phyloP scores from a whole-genome alignment of 2,113 vertebrate genomes.

The Catharus fuscescens region DNA sequence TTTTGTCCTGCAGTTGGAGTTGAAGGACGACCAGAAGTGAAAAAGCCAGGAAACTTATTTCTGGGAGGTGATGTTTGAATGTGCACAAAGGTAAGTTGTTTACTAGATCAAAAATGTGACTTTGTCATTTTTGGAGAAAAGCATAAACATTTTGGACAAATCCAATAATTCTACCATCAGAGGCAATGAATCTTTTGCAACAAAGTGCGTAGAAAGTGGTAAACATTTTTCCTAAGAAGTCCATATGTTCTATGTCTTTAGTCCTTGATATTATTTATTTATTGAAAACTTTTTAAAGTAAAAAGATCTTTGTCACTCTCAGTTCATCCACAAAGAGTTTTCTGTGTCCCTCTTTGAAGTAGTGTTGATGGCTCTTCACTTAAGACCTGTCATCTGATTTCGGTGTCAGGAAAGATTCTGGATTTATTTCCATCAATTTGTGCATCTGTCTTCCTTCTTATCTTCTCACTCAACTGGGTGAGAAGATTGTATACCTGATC shows the following conservation, averaged over 20 bases:
- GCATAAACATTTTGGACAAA: not conserved
- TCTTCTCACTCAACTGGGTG: not conserved
- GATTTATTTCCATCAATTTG: not conserved
- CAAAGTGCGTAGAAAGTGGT: not conserved
- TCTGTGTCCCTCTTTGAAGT: rapidly evolving
- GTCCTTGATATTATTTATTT: not conserved
- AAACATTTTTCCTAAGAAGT: not conserved
- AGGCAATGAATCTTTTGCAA: not conserved
- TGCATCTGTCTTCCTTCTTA: not conserved
- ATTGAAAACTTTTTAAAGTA: not conserved
- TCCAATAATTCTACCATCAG: not conserved
- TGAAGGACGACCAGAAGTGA: not conserved
- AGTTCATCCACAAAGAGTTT: not conserved
- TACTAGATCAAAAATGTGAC: not conserved
- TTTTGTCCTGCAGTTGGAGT: not conserved
- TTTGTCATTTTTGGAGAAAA: not conserved
- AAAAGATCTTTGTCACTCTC: not conserved
- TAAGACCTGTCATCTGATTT: not conserved
- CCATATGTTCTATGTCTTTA: not conserved
- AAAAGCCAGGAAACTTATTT: not conserved
- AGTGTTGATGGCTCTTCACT: not conserved
- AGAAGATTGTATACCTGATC: not conserved
- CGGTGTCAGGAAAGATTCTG: not conserved
- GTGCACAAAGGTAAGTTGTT: not conserved
- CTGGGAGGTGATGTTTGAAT: not conserved